Base-by-base conservation (phyloP, 2,113 vertebrate genomes). In the Gopherus evgoodei region DNA sequence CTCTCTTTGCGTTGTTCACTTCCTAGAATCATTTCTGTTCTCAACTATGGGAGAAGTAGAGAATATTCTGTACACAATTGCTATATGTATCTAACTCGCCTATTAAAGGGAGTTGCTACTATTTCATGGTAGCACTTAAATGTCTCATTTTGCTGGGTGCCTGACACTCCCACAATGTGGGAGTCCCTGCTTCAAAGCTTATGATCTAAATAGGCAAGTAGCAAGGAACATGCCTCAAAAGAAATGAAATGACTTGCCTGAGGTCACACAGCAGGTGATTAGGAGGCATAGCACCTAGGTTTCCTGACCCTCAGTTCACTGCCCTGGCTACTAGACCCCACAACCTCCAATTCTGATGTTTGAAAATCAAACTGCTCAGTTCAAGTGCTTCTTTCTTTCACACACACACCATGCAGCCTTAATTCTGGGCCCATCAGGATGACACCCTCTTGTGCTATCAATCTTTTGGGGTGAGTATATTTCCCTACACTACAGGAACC, bases 21-120 rank as follows among this genome's bases (percentile, higher is more conserved):
- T 59, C 8, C 85, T 57, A 50, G 89, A 92, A 88, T 86, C 87
- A 94, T 83, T 90, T 93, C 53, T 83, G 1, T 22, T 95, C n/a
- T 89, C 56, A 42, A 80, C 5, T 31, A 52, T 72, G 76, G 44
- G 50, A 1, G 85, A 76, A 81, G 14, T 38, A 12, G n/a, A 62
- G 16, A 69, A 57, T 49, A 81, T 21, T 14, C 24, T 83, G 35
- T 11, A 44, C 87, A 69, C 72, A 11, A 83, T 38, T 38, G 85
- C 27, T 50, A 79, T 50, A 75, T 62, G 29, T 29, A 16, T 35
- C 59, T 65, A 65, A 65, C 59, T 35, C 12, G 1, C 59, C 31
- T 65, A 65, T 65, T 65, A 65, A 65, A 35, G 6, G 13, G 14
- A 17, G 29, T 65, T 29, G 13, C 8, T 31, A 13, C 29, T 31